Percentiles rank a stretch among this genome's conserved stretches.
phyloP scores from a whole-genome alignment of 2,888 invertebrate species.

The Galerucella nymphaeae region DNA sequence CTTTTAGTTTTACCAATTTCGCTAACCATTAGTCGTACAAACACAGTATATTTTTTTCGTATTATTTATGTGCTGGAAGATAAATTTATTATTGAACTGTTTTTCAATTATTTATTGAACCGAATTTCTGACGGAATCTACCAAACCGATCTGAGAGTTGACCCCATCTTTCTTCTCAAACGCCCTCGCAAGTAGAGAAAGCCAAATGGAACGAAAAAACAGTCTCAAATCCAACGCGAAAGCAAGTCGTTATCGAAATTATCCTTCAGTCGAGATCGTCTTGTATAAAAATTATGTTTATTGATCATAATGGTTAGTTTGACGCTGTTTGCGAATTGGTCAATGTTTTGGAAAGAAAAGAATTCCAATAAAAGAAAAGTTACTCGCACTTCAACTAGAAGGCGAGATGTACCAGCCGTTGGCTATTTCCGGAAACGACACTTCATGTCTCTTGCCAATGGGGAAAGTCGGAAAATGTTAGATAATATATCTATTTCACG shows the following conservation, averaged over 20 bases:
- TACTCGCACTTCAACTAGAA: conserved; percentile 45
- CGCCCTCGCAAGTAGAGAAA: conserved; percentile 33
- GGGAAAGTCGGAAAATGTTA: conserved; percentile 9
- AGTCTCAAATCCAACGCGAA: conserved; percentile 38
- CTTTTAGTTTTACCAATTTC: neutral
- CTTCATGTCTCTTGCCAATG: conserved; percentile 9
- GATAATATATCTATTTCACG: neutral
- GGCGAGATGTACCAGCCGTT: conserved; percentile 52
- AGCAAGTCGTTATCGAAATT: conserved; percentile 41
- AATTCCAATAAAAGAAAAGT: conserved; percentile 62
- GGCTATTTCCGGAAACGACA: conserved; percentile 53
- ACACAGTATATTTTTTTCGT: neutral
- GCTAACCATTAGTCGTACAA: neutral
- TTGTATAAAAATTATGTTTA: conserved; percentile 57
- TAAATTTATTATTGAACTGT: conserved; percentile 17
- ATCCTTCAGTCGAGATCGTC: conserved; percentile 34
- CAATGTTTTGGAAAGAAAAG: conserved; percentile 63
- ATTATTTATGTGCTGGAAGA: conserved; percentile 5
- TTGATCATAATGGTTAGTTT: conserved; percentile 63
- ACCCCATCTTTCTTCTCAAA: conserved; percentile 37
- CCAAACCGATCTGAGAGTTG: conserved; percentile 21
- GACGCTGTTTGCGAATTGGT: conserved; percentile 61
- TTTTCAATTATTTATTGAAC: conserved; percentile 33
- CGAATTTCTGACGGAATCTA: conserved; percentile 27
- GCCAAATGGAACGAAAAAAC: conserved; percentile 41